Conservation (phyloP, 2,797 vertebrate species). For the Spea hammondii region DNA sequence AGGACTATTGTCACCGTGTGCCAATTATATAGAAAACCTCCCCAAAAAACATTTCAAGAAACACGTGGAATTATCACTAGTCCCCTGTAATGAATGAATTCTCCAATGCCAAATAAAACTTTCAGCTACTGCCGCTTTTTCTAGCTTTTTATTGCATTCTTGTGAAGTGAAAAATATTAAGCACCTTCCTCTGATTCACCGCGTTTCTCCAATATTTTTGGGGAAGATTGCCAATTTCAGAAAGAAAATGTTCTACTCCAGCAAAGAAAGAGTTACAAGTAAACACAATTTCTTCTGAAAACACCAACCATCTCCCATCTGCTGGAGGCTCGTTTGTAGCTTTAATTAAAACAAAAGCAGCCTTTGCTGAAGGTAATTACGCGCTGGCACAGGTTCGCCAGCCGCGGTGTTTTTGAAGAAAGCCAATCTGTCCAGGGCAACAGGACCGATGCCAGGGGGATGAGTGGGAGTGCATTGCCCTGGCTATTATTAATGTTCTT, state of each 20-base stretch:
- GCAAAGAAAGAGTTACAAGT: conserved; percentile 17
- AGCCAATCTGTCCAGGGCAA: conserved; percentile 29
- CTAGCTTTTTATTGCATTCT: too few species aligned
- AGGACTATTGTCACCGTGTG: too few species aligned
- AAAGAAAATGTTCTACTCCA: not conserved
- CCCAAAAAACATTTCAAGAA: too few species aligned
- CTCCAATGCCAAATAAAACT: not conserved
- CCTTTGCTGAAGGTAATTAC: conserved; percentile 48
- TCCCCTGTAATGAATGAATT: not conserved
- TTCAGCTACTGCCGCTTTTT: not conserved
- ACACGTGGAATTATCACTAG: not conserved
- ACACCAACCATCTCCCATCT: conserved; percentile 42
- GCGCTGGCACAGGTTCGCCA: conserved; percentile 32
- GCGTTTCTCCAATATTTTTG: not conserved
- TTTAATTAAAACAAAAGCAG: conserved; percentile 51
- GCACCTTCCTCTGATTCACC: not conserved
- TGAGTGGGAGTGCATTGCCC: conserved; percentile 14
- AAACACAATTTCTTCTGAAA: conserved; percentile 14
- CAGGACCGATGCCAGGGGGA: conserved; percentile 10
- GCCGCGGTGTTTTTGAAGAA: conserved; percentile 30
- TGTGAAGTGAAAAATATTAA: too few species aligned
- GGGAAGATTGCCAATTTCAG: not conserved
- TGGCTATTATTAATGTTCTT: not conserved
- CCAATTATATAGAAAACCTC: too few species aligned
- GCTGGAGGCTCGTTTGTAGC: conserved; percentile 39